phyloP scores from a whole-genome alignment of 2,797 vertebrate genomes.

The Onychomys arenicola region DNA sequence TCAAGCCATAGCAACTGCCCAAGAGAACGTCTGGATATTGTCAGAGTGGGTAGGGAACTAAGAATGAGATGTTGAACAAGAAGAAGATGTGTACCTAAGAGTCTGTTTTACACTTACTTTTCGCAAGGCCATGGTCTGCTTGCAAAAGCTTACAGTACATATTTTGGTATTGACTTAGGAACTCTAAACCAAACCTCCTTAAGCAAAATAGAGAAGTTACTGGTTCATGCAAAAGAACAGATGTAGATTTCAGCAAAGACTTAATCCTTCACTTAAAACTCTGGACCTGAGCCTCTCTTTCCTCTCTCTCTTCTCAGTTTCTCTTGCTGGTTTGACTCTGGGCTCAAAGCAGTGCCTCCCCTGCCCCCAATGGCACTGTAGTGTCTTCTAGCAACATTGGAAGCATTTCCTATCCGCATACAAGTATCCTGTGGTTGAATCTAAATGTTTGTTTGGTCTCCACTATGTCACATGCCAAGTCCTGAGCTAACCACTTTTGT shows the following conservation, averaged over 20 bases:
- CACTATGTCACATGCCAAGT: not conserved
- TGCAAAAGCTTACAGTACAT: not conserved
- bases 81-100: not conserved
- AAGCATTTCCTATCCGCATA: not conserved
- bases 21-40: not conserved
- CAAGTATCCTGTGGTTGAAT: not conserved
- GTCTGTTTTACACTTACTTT: not conserved
- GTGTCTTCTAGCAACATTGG: not conserved
- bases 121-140: not conserved
- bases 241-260: not conserved
- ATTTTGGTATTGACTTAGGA: not conserved
- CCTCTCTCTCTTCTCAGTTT: not conserved
- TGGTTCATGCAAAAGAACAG: not conserved
- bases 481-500: not conserved
- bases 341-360: not conserved
- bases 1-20: not conserved
- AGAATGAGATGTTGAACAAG: not conserved
- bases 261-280: not conserved
- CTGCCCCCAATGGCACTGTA: no score
- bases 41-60: not conserved
- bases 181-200: not conserved
- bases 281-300: not conserved
- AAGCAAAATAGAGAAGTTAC: not conserved
- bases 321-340: not conserved
- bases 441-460: not conserved